Evolutionary conservation across 2,888 invertebrate genomes (phyloP).

Genomic region (Chloroclystis v-ata): DNA sequence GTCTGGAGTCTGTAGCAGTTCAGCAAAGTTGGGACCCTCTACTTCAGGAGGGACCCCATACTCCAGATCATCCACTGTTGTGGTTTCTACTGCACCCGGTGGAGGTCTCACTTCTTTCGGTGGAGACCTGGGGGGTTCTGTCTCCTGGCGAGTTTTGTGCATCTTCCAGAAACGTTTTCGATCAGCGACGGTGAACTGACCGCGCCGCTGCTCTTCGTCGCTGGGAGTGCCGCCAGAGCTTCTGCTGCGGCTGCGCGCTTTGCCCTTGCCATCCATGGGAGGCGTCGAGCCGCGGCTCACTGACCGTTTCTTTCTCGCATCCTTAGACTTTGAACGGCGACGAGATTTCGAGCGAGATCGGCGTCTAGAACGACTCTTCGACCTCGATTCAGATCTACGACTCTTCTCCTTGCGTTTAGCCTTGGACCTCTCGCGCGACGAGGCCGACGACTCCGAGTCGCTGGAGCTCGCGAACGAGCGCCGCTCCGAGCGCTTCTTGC

Average conservation of each 20-base stretch:
- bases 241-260: slow-evolving; percentile 30
- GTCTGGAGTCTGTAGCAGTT: slow-evolving; percentile 32
- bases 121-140: slow-evolving; percentile 48
- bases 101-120: slow-evolving; percentile 62
- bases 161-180: slow-evolving; percentile 69
- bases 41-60: slow-evolving; percentile 70
- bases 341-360: slow-evolving; percentile 43
- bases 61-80: slow-evolving; percentile 55
- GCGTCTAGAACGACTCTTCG: slow-evolving; percentile 45
- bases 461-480: slow-evolving; percentile 35
- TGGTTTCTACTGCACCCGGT: slow-evolving; percentile 59
- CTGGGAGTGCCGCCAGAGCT: slow-evolving; percentile 44
- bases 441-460: slow-evolving; percentile 38
- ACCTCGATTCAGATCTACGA: slow-evolving; percentile 39
- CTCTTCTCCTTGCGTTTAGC: slow-evolving; percentile 36
- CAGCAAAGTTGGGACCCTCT: slow-evolving; percentile 69
- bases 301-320: slow-evolving; percentile 34
- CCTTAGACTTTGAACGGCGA: slow-evolving; percentile 33
- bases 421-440: slow-evolving; percentile 40
- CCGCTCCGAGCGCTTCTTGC: slow-evolving; percentile 39
- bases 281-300: slow-evolving; percentile 41
- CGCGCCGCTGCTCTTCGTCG: slow-evolving; percentile 63
- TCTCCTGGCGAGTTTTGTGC: slow-evolving; percentile 54
- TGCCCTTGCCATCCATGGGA: slow-evolving; percentile 44
- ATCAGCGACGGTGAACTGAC: slow-evolving; percentile 70